These are phyloP conservation scores for Eolophus roseicapilla DNA, from an alignment of 2,113 vertebrate genomes.

Conservation along the genomic window DNA sequence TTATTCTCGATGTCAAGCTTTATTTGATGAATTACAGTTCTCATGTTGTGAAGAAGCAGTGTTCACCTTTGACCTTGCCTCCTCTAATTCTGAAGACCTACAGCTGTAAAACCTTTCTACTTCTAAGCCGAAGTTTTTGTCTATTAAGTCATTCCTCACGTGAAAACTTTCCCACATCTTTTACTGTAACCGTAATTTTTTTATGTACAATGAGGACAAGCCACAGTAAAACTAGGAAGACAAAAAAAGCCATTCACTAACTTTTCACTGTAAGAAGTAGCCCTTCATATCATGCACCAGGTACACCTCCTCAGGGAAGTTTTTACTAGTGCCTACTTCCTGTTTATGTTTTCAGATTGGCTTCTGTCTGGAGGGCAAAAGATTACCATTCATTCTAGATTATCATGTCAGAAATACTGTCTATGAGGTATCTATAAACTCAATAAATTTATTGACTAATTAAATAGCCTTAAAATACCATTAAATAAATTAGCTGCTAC, in stretches of 20 bases:
- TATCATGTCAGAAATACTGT: background rate
- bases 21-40: background rate
- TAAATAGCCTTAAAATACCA: background rate
- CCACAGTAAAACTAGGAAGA: background rate
- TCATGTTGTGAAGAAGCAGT: background rate
- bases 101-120: background rate
- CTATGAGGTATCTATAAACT: background rate
- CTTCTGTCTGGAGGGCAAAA: background rate
- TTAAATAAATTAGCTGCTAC: background rate
- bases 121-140: background rate
- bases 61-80: background rate
- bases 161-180: background rate
- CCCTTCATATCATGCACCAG: background rate
- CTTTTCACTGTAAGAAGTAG: background rate
- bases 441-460: background rate
- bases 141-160: background rate
- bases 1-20: background rate
- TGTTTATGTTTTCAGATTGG: background rate
- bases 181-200: background rate
- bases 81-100: background rate
- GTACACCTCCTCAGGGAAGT: background rate
- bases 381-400: background rate
- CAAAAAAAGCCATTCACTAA: background rate
- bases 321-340: background rate
- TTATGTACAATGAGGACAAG: background rate